phyloP scores from a whole-genome alignment of 2,797 vertebrate genomes.

The Cheirogaleus major region DNA sequence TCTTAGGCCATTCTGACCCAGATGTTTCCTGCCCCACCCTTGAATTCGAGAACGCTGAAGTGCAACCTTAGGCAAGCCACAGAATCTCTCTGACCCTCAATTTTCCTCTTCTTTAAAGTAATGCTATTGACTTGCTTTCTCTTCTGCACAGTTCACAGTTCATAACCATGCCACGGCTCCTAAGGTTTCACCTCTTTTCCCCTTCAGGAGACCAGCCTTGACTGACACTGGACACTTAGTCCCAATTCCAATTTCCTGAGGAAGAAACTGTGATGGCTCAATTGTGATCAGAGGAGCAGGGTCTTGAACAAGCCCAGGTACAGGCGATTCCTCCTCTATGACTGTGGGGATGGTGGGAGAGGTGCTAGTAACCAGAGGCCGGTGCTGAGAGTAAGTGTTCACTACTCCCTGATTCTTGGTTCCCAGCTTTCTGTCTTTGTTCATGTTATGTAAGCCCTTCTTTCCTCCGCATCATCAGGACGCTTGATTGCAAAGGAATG shows the following conservation, averaged over 20 bases:
- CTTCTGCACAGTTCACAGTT: neutral
- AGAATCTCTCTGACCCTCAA: neutral
- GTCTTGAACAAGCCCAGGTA: neutral
- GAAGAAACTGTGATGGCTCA: neutral
- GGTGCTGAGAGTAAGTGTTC: neutral
- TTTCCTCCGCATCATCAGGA: neutral
- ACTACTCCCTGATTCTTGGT: neutral
- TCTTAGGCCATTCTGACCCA: neutral
- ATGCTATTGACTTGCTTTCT: neutral
- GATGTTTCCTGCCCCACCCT: constrained; percentile 1
- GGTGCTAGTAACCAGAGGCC: neutral
- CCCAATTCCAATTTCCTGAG: neutral
- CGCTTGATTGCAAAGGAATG: neutral
- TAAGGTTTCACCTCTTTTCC: neutral
- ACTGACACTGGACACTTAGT: neutral
- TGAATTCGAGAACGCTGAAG: neutral
- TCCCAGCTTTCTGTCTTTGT: neutral
- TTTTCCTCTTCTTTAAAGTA: neutral
- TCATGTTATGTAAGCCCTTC: neutral
- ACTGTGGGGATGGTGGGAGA: neutral
- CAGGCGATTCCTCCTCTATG: neutral
- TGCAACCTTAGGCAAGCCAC: neutral
- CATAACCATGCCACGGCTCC: neutral
- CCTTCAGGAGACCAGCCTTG: neutral
- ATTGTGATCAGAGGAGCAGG: neutral